Evolutionary conservation across 2,888 invertebrate genomes (phyloP).

Genomic region (Lordiphosa andalusiaca): DNA sequence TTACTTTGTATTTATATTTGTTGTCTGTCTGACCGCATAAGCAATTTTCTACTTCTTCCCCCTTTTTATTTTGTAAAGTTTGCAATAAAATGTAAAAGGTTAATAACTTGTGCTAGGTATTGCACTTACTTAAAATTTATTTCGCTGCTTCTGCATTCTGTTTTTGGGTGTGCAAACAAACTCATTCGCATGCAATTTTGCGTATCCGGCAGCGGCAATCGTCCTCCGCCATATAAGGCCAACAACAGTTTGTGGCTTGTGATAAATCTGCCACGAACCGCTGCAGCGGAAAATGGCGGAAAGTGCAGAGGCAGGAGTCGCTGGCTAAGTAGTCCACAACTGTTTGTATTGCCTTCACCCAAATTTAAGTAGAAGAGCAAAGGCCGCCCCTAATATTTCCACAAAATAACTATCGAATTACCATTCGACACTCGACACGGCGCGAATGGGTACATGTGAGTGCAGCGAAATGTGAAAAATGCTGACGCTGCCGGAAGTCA

Average conservation of each 20-base stretch:
- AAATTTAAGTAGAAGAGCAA: constrained; percentile 2
- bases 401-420: constrained; percentile 8
- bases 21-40: too few species aligned
- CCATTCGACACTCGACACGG: constrained; percentile 6
- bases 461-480: constrained; percentile 23
- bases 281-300: not conserved
- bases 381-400: constrained; percentile 3
- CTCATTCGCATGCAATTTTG: constrained; percentile 3
- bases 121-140: not conserved
- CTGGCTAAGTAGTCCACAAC: not conserved
- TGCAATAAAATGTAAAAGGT: too few species aligned
- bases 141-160: constrained; percentile 1
- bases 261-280: constrained; percentile 6
- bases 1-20: too few species aligned
- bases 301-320: not conserved
- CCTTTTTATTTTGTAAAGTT: too few species aligned
- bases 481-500: constrained; percentile 24
- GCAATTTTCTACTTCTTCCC: too few species aligned
- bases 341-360: constrained; percentile 6
- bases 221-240: constrained; percentile 2
- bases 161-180: not conserved
- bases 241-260: not conserved
- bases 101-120: not conserved
- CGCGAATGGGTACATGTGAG: constrained; percentile 15
- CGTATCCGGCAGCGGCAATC: constrained; percentile 3